Percentiles rank a stretch among this genome's conserved stretches.
These are phyloP conservation scores for Leptopterna dolabrata DNA, from an alignment of 2,888 invertebrate species.

Conservation along the genomic window DNA sequence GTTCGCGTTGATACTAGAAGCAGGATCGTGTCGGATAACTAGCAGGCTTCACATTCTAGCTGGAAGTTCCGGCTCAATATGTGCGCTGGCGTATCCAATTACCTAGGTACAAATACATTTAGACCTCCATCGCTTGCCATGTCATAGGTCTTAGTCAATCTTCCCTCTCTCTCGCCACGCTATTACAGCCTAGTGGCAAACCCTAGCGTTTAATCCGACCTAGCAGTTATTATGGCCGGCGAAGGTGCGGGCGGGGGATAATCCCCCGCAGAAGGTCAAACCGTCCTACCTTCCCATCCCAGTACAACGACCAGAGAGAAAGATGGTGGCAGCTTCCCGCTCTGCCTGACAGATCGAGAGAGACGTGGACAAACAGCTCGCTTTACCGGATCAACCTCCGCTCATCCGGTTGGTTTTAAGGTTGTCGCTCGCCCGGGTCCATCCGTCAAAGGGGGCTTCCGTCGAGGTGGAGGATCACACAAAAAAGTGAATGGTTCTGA, in stretches of 20 bases:
- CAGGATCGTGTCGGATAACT: no score
- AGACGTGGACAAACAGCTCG: background rate
- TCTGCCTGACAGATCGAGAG: background rate
- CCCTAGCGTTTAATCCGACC: background rate
- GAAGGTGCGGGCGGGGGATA: background rate
- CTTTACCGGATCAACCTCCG: background rate
- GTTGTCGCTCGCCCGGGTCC: background rate
- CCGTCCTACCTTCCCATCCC: background rate
- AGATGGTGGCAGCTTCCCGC: background rate
- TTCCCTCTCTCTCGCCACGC: background rate
- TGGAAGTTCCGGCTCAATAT: no score
- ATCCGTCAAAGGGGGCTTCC: background rate
- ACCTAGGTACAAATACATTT: no score
- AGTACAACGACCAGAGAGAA: background rate
- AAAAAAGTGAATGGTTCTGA: no score
- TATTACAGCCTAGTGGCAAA: background rate
- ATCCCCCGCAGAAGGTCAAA: background rate
- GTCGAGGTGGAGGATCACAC: no score
- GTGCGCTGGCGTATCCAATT: no score
- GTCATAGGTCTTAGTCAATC: background rate
- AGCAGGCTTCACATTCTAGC: no score
- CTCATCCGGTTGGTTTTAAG: background rate
- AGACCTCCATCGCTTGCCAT: no score
- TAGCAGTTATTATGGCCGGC: background rate
- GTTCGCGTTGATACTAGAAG: no score